These are phyloP conservation scores for Ips nitidus DNA, from an alignment of 1,140 invertebrate genomes.

Conservation along the genomic window DNA sequence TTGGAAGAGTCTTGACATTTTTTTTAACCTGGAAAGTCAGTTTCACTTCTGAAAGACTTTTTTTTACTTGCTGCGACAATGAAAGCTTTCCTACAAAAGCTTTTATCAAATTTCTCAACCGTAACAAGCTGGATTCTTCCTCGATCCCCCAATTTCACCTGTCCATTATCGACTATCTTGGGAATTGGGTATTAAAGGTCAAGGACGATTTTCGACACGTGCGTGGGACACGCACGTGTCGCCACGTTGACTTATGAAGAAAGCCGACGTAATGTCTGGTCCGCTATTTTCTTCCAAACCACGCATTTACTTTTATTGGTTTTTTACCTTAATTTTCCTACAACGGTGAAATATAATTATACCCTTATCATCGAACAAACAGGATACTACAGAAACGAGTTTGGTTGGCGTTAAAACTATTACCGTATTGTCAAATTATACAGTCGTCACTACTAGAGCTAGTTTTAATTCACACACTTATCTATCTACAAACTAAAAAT, in stretches of 20 bases:
- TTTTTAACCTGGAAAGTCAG: too few species aligned
- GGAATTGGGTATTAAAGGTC: background rate
- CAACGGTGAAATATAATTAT: background rate
- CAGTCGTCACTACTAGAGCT: background rate
- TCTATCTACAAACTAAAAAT: conserved; percentile 25
- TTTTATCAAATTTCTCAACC: too few species aligned
- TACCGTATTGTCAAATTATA: background rate
- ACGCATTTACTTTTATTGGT: background rate
- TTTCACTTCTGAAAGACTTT: too few species aligned
- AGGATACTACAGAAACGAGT: background rate
- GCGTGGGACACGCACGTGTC: background rate
- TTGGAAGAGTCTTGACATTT: too few species aligned
- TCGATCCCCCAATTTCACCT: background rate
- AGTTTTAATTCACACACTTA: conserved; percentile 18
- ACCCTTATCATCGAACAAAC: background rate
- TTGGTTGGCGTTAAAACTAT: background rate
- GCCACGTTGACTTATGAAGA: background rate
- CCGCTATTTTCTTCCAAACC: background rate
- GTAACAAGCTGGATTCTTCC: too few species aligned
- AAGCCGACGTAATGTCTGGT: background rate
- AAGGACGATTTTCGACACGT: background rate
- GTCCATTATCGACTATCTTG: background rate
- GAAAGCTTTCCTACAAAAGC: too few species aligned
- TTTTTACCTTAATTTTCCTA: background rate
- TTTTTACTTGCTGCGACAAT: too few species aligned